These are phyloP conservation scores for Enteromius trimaculatus DNA, from an alignment of 2,797 vertebrate species.

Conservation along the genomic window DNA sequence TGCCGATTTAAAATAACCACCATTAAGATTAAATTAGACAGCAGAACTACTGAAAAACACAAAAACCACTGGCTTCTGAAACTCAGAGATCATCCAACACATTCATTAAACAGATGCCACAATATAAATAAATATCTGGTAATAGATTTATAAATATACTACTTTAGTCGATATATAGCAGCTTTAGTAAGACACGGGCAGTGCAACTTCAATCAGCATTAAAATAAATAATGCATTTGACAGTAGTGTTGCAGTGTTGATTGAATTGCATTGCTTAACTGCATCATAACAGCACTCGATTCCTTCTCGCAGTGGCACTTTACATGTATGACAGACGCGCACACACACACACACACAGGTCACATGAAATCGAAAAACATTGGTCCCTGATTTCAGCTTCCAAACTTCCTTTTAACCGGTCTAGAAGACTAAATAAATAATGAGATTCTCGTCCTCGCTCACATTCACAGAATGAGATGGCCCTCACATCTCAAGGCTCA, in stretches of 20 bases:
- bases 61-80: conserved; percentile 1
- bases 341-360: not conserved
- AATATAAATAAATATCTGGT: conserved; percentile 59
- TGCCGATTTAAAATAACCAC: not conserved
- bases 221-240: conserved; percentile 29
- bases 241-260: conserved; percentile 32
- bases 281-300: conserved; percentile 3
- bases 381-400: conserved; percentile 48
- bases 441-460: not conserved
- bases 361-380: not conserved
- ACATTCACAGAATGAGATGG: conserved; percentile 59
- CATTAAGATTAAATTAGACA: not conserved
- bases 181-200: conserved; percentile 22
- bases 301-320: conserved; percentile 21
- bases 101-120: conserved; percentile 35
- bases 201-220: conserved; percentile 4
- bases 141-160: conserved; percentile 49
- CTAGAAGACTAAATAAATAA: conserved; percentile 28
- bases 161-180: conserved; percentile 31
- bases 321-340: not conserved
- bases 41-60: not conserved
- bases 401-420: not conserved
- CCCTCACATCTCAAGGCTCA: conserved; percentile 24
- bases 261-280: not conserved
- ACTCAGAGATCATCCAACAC: conserved; percentile 2